Evolutionary conservation across 1,140 invertebrate genomes (phyloP), one percentile per base, ranked within the genome.

Genomic region (Monochamus saltuarius): DNA sequence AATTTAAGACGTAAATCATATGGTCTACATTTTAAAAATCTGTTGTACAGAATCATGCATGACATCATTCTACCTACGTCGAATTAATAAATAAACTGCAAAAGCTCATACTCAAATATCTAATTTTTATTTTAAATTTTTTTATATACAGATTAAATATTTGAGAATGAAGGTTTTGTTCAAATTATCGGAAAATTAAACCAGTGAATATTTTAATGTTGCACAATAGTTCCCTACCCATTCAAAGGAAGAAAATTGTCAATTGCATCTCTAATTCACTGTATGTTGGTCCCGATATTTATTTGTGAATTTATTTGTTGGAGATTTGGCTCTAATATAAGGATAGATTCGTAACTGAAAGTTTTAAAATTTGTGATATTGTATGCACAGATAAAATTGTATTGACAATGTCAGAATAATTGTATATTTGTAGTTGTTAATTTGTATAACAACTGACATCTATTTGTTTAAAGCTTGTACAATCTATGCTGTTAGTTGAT

Each of bases 321-420:
- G 39, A 13, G n/a, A 42, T 42, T 42, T 42, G 39, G 16, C n/a
- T 4, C n/a, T 16, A 17, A 42, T 42, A 13, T 42, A 42, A 42
- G 39, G n/a, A 55, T 19, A 43, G 35, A 55, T 35, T 38, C 13
- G 14, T 39, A 40, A 54, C 38, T 54, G 14, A 40, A 37, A 54
- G 17, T 54, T 54, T 54, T 54, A 54, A 54, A 39, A 71, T 70
- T 69, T 71, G 67, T 71, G 64, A 71, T 66, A 58, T 50, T 60
- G 55, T 57, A 61, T 54, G 52, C 68, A 68, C 68, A 69, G 65
- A 64, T 66, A 64, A 59, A 58, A 64, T 62, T 63, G 73, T 74
- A 74, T 67, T 74, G 73, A 73, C 73, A 72, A 74, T 74, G 73
- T 72, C 73, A 74, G 66, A 64, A 29, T n/a, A 29, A 58, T 69